phyloP scores from a whole-genome alignment of 2,888 invertebrate genomes.

The Nomada lathburiana region DNA sequence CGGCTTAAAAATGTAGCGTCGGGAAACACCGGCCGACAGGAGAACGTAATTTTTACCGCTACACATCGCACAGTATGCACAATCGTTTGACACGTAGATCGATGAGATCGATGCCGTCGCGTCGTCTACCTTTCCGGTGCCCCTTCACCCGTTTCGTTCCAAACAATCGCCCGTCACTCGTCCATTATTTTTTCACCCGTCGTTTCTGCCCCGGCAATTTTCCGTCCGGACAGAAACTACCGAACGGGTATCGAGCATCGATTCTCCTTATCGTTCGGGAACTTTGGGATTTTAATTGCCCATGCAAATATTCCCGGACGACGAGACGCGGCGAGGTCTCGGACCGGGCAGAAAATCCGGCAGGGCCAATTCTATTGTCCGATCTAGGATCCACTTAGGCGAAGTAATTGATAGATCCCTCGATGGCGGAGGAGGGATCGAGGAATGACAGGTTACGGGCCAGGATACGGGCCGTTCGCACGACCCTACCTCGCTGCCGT shows the following conservation, averaged over 20 bases:
- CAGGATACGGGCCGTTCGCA: conserved; percentile 80
- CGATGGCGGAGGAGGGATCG: conserved; percentile 76
- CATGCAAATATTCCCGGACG: conserved; percentile 53
- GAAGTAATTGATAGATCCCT: conserved; percentile 82
- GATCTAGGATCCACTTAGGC: conserved; percentile 80
- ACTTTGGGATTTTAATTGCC: conserved; percentile 58
- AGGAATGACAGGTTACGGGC: conserved; percentile 82
- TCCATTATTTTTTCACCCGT: not conserved
- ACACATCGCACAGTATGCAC: not conserved
- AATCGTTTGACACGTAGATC: conserved; percentile 28
- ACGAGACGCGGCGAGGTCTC: not conserved
- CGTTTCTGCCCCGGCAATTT: not conserved
- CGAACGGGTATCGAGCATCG: too few species aligned
- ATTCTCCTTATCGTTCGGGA: not conserved
- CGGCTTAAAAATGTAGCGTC: conserved; percentile 63
- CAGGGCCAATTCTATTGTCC: conserved; percentile 81
- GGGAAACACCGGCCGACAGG: conserved; percentile 42
- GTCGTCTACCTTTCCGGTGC: not conserved
- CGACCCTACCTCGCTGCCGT: conserved; percentile 81
- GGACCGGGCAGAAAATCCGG: conserved; percentile 56
- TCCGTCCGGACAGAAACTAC: too few species aligned
- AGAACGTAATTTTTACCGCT: conserved; percentile 54
- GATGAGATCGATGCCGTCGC: conserved; percentile 20
- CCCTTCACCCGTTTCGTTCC: not conserved
- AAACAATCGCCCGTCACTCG: not conserved